Percentiles rank a stretch among this genome's conserved stretches.
These are phyloP conservation scores for Leiothrix lutea DNA, from an alignment of 2,113 vertebrate genomes.

Conservation along the genomic window DNA sequence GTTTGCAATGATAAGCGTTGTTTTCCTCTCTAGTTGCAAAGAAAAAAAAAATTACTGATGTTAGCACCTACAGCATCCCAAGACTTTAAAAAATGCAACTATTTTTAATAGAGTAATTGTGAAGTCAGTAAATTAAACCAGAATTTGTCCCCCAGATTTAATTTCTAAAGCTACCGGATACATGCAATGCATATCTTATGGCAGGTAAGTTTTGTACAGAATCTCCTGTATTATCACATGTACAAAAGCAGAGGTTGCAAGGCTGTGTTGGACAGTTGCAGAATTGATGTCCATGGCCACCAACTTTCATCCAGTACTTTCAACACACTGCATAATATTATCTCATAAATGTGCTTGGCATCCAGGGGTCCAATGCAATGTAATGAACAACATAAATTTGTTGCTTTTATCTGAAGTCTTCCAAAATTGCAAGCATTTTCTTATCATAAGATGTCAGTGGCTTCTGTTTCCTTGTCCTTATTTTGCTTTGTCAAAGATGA, in stretches of 20 bases:
- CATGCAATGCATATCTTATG: not conserved
- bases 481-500: not conserved
- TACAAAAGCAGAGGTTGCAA: not conserved
- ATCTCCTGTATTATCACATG: not conserved
- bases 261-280: not conserved
- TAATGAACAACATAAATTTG: not conserved
- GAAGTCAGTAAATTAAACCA: not conserved
- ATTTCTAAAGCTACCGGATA: not conserved
- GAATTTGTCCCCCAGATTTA: not conserved
- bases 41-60: not conserved
- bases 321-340: not conserved
- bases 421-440: not conserved
- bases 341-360: not conserved
- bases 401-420: not conserved
- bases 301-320: not conserved
- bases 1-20: fast-evolving
- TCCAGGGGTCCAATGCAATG: not conserved
- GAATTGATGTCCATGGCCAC: not conserved
- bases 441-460: not conserved
- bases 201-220: not conserved
- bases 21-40: not conserved
- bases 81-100: not conserved
- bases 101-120: not conserved
- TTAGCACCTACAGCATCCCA: not conserved
- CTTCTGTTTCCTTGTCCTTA: not conserved